Conservation (phyloP, 2,797 vertebrate species). For the Lacerta agilis region DNA sequence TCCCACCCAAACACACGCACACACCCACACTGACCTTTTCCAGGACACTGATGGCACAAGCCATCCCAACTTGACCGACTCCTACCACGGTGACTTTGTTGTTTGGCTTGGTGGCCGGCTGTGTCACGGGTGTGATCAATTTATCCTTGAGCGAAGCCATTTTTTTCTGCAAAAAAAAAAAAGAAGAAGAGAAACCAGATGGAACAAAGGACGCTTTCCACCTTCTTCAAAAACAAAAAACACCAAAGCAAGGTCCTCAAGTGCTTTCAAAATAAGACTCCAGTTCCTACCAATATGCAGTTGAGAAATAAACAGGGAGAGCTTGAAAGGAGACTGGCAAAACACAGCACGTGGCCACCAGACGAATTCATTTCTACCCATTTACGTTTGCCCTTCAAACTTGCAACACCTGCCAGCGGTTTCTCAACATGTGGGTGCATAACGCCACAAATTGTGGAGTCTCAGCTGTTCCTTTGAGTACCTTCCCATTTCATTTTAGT, state of each 20-base stretch:
- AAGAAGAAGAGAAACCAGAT: not conserved
- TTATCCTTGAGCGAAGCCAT: slow-evolving; percentile 93
- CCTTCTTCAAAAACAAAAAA: not conserved
- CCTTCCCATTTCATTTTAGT: not conserved
- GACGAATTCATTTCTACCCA: not conserved
- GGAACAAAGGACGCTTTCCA: not conserved
- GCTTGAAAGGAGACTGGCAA: not conserved
- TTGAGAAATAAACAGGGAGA: not conserved
- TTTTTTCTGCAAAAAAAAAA: slow-evolving; percentile 54
- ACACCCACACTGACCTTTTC: slow-evolving; percentile 80
- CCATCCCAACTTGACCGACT: slow-evolving; percentile 96
- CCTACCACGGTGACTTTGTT: slow-evolving; percentile 95
- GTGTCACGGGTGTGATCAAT: slow-evolving; percentile 82
- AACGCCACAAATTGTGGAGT: not conserved
- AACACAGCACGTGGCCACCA: not conserved
- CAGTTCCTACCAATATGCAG: not conserved
- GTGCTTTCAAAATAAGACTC: not conserved
- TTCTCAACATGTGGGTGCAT: not conserved
- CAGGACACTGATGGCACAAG: slow-evolving; percentile 92
- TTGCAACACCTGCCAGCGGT: not conserved
- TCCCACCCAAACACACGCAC: too few species aligned
- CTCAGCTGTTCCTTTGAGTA: not conserved
- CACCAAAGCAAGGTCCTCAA: too few species aligned
- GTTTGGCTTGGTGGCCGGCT: slow-evolving; percentile 73
- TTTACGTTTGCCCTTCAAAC: not conserved